phyloP scores from a whole-genome alignment of 2,888 invertebrate species.

The Erpobdella octoculata region DNA sequence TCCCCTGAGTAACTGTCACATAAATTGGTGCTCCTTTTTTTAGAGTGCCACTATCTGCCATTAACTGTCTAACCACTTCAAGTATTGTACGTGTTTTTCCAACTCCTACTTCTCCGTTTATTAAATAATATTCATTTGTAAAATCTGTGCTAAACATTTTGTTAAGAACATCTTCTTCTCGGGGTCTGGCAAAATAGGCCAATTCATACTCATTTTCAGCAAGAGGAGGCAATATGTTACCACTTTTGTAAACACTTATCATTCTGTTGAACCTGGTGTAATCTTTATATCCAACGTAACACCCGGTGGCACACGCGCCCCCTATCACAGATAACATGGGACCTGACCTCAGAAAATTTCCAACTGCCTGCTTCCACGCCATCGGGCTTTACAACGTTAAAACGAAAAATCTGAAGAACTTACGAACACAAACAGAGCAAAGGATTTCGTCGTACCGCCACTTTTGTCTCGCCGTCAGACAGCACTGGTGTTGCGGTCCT shows the following conservation, averaged over 20 bases:
- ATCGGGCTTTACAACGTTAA: background rate
- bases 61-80: constrained; percentile 33
- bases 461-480: too few species aligned
- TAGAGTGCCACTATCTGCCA: constrained; percentile 19
- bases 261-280: constrained; percentile 30
- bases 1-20: constrained; percentile 34
- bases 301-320: constrained; percentile 27
- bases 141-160: constrained; percentile 27
- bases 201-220: constrained; percentile 33
- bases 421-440: too few species aligned
- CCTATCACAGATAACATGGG: constrained; percentile 24
- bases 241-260: constrained; percentile 31
- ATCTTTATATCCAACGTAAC: constrained; percentile 36
- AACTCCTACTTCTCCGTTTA: constrained; percentile 37
- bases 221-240: constrained; percentile 35
- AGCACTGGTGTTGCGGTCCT: too few species aligned
- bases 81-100: constrained; percentile 36
- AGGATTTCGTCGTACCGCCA: too few species aligned
- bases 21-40: constrained; percentile 36
- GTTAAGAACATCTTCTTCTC: constrained; percentile 22
- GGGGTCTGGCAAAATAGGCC: constrained; percentile 27
- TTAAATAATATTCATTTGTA: constrained; percentile 36
- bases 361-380: constrained; percentile 21
- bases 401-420: too few species aligned
- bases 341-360: constrained; percentile 1